A percentile compares a stretch with the other conserved stretches of the same genome.
Evolutionary conservation across 2,797 vertebrate genomes (phyloP).

Genomic region (Halcyon chelicuti): DNA sequence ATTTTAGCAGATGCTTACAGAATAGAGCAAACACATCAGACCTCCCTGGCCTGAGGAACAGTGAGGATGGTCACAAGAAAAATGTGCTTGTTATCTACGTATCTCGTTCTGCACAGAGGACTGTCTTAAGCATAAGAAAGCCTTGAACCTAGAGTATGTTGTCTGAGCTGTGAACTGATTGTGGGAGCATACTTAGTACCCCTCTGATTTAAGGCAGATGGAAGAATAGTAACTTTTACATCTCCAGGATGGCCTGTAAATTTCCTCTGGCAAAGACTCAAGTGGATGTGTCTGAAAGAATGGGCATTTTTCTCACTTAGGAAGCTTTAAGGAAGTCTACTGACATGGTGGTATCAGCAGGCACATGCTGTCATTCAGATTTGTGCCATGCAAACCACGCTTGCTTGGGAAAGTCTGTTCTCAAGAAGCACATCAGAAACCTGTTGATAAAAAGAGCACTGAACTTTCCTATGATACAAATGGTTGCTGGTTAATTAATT

Average conservation of each 20-base stretch:
- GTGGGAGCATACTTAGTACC: background rate
- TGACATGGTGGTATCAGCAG: background rate
- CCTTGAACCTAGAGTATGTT: background rate
- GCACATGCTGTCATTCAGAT: background rate
- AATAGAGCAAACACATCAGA: background rate
- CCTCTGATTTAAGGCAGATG: constrained; percentile 12
- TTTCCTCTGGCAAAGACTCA: background rate
- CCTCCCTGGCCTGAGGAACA: background rate
- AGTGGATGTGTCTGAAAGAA: background rate
- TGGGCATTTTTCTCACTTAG: background rate
- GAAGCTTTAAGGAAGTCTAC: background rate
- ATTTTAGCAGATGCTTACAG: background rate
- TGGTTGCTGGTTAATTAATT: background rate
- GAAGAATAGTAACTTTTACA: background rate
- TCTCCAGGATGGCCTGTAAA: background rate
- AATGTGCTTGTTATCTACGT: background rate
- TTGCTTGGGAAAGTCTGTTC: background rate
- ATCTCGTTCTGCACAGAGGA: background rate
- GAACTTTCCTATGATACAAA: background rate
- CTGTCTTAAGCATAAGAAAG: background rate
- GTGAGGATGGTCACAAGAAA: background rate
- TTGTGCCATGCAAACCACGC: background rate
- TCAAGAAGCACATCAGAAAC: background rate
- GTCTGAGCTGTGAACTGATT: background rate
- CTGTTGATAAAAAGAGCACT: background rate